Base-by-base conservation (phyloP, 2,797 vertebrate genomes). In the Paramormyrops hopkinsi region DNA sequence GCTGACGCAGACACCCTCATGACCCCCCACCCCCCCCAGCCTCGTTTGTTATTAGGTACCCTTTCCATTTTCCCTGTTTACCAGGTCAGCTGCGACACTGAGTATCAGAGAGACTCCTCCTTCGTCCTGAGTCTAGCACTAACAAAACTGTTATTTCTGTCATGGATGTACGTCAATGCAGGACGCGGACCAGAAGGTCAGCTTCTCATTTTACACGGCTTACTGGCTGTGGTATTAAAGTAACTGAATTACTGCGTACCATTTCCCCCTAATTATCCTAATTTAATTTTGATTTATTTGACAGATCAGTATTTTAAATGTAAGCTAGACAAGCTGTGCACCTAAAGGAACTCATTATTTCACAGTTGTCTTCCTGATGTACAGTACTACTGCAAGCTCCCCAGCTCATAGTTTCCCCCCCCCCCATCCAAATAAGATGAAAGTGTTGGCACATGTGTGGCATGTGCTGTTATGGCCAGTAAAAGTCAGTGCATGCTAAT, bases 401-500 rank as follows among this genome's bases (percentile, higher is more conserved):
- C 1, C 19, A n/a, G 17, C 37, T 11, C 33, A 33, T 37, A 37
- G 2, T 82, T 5, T 0, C 37, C 44, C 41, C 7, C 46, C 46
- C 5, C 5, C 7, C 19, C 5, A 22, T 83, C 79, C 19, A n/a
- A 83, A 46, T 50, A 50, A 9, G 44, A 25, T 25, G 9, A 22
- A 29, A 54, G 56, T 17, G 46, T 44, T 89, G 76, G 88, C 86
- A 65, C 65, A 54, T 29, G 54, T 14, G 54, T 48, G 41, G 90
- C 85, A 46, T 46, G 73, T 50, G 86, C 46, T 82, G 89, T 90
- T 84, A 82, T 59, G 22, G n/a, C 44, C 84, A 22, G 62, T 88
- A 83, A 89, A 88, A 86, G 53, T 82, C 56, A 53, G 44, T 50
- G 37, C 88, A 91, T 91, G 91, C 90, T 89, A 89, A 91, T 86